These are phyloP conservation scores for Delphinapterus leucas DNA, from an alignment of 2,113 vertebrate genomes.

Conservation along the genomic window DNA sequence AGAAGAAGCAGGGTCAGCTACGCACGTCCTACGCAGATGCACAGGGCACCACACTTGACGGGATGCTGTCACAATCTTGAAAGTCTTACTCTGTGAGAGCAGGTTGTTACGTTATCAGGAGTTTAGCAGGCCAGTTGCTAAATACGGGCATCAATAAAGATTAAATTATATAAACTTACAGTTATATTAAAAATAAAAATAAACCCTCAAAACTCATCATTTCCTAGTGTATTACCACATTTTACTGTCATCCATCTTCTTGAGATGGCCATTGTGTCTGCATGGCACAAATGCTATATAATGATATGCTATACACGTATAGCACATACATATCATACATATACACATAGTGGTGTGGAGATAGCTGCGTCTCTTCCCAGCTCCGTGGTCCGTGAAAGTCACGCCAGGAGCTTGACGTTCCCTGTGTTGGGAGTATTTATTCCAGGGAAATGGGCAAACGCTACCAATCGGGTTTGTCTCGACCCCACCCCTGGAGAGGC, in stretches of 20 bases:
- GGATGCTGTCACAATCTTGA: neutral
- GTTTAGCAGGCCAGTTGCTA: neutral
- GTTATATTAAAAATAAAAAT: neutral
- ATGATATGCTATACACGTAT: neutral
- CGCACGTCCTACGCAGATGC: fast-evolving
- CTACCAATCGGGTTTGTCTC: neutral
- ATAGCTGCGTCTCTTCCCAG: neutral
- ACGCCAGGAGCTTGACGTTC: neutral
- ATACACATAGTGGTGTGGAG: neutral
- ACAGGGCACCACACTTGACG: fast-evolving
- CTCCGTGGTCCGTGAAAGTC: neutral
- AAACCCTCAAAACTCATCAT: neutral
- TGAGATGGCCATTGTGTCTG: neutral
- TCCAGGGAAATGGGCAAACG: neutral
- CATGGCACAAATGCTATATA: fast-evolving
- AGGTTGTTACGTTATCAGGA: neutral
- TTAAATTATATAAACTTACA: neutral
- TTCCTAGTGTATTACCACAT: neutral
- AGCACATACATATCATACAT: too few species aligned
- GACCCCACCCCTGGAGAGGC: neutral
- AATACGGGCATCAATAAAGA: neutral
- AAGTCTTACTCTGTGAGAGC: neutral
- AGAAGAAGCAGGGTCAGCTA: neutral
- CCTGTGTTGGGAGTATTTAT: neutral
- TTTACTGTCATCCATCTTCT: neutral